Conservation (phyloP, 2,888 invertebrate genomes). For the Drosophila recens region DNA sequence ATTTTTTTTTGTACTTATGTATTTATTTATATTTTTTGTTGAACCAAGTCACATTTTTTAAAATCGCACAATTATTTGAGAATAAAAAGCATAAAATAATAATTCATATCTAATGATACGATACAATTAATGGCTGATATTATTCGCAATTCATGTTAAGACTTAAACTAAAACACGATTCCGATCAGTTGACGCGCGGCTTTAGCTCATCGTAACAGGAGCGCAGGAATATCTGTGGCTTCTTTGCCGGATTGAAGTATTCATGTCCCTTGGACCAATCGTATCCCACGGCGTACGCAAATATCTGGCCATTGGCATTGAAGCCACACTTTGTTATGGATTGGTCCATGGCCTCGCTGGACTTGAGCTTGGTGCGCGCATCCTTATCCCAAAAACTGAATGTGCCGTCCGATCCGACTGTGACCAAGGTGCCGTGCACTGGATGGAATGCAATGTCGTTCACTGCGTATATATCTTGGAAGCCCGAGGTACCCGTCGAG, state of each 20-base stretch:
- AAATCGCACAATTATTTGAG: too few species aligned
- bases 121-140: constrained; percentile 38
- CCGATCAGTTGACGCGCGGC: constrained; percentile 87
- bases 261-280: constrained; percentile 96
- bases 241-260: constrained; percentile 94
- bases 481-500: constrained; percentile 90
- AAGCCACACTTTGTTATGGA: constrained; percentile 97
- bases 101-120: constrained; percentile 34
- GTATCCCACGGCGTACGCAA: constrained; percentile 98
- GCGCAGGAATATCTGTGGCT: constrained; percentile 97
- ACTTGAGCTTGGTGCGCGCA: constrained; percentile 98
- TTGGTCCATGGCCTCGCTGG: constrained; percentile 97
- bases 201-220: constrained; percentile 98
- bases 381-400: constrained; percentile 99
- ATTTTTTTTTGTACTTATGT: too few species aligned
- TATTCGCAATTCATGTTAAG: constrained; percentile 63
- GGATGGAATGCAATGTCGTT: constrained; percentile 99
- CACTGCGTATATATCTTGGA: constrained; percentile 90
- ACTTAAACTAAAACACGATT: constrained; percentile 50
- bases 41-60: too few species aligned
- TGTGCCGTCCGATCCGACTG: constrained; percentile 98
- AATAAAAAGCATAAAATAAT: too few species aligned
- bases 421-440: constrained; percentile 97
- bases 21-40: too few species aligned
- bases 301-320: constrained; percentile 98